These are phyloP conservation scores for Lampris incognitus DNA, from an alignment of 2,113 vertebrate species.

Conservation along the genomic window DNA sequence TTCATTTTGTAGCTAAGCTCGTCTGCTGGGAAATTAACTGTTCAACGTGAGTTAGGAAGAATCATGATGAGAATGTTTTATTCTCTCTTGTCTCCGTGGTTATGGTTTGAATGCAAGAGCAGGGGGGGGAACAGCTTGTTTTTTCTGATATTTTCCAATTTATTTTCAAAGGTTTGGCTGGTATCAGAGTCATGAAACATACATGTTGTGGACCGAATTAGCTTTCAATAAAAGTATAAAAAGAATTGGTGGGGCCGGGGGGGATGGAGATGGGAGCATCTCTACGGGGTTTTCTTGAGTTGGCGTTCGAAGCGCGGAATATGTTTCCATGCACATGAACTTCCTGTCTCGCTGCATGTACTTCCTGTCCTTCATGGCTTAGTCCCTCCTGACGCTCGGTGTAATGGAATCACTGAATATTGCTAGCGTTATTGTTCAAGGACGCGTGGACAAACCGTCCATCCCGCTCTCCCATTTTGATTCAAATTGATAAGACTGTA, in stretches of 20 bases:
- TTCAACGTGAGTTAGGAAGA: no score
- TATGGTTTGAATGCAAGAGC: no score
- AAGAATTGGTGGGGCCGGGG: not conserved
- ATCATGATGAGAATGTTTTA: no score
- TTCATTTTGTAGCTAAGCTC: no score
- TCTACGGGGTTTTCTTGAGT: slow-evolving; percentile 24
- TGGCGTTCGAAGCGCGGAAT: slow-evolving; percentile 15
- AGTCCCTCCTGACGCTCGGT: slow-evolving; percentile 1
- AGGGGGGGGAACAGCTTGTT: no score
- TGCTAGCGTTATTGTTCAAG: slow-evolving; percentile 66
- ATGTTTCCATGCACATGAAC: not conserved
- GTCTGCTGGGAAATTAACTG: no score
- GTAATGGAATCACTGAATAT: slow-evolving; percentile 62
- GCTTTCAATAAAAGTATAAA: slow-evolving; percentile 22
- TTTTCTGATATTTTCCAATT: no score
- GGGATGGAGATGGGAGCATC: not conserved
- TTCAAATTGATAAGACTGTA: slow-evolving; percentile 46
- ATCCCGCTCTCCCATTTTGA: slow-evolving; percentile 29
- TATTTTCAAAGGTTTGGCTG: not conserved
- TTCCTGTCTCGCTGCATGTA: not conserved
- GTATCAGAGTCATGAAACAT: slow-evolving; percentile 33
- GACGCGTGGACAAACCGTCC: slow-evolving; percentile 49
- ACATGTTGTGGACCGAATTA: slow-evolving; percentile 19
- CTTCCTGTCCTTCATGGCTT: not conserved
- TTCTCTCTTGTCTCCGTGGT: no score